phyloP scores from a whole-genome alignment of 2,113 vertebrate species.

The Ardeotis arabs region DNA sequence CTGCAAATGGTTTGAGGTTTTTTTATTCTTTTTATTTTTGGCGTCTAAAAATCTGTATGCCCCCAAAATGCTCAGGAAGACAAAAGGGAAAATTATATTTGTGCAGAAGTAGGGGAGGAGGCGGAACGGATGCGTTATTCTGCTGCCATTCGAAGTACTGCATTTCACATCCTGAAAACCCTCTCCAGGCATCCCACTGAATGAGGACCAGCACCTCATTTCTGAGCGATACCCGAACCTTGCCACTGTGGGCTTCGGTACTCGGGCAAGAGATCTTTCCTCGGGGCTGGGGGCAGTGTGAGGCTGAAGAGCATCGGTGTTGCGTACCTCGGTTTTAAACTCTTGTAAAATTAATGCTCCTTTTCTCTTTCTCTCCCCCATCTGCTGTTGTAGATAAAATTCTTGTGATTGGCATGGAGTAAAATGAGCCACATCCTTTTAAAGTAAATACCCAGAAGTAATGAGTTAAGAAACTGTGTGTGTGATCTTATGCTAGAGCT shows the following conservation, averaged over 20 bases:
- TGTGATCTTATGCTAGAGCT: neutral
- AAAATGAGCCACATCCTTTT: neutral
- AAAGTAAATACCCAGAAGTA: neutral
- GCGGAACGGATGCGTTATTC: neutral
- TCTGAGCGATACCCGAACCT: neutral
- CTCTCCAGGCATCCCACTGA: neutral
- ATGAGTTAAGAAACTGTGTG: neutral
- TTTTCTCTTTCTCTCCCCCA: neutral
- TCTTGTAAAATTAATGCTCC: neutral
- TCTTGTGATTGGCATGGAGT: neutral
- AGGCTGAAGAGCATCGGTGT: neutral
- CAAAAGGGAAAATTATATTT: slow-evolving; percentile 30
- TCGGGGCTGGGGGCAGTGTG: accelerated
- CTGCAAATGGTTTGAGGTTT: slow-evolving; percentile 47
- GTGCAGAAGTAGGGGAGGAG: neutral
- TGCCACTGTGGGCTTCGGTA: accelerated
- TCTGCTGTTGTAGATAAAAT: neutral
- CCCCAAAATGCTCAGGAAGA: slow-evolving; percentile 9
- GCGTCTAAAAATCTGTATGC: neutral
- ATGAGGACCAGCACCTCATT: neutral
- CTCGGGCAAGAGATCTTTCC: neutral
- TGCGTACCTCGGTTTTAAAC: neutral
- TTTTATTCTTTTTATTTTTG: slow-evolving; percentile 35
- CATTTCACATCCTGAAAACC: neutral
- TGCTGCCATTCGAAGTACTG: neutral